Base-by-base conservation (phyloP, 2,113 vertebrate species). In the Diadophis punctatus region DNA sequence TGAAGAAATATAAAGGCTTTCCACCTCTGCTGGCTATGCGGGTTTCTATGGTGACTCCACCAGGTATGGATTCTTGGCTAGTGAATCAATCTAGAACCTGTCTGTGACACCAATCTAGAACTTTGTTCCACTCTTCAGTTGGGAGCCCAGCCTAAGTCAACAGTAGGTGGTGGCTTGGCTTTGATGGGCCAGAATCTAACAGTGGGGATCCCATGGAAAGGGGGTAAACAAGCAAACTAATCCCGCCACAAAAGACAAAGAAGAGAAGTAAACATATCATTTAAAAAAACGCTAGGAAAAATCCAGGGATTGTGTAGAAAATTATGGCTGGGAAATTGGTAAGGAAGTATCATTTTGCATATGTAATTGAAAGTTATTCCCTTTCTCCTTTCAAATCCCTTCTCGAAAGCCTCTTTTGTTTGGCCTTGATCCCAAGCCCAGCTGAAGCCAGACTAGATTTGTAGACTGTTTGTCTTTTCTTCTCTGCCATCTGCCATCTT, bases 301-400 rank as follows among this genome's bases (percentile, higher is more conserved):
- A 90, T 49, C 56, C 43, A 90, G 88, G 43, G 56, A 46, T 43
- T 25, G n/a, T 23, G 30, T 68, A 84, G 23, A 3, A 56, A 23
- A 20, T 8, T 18, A 91, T 91, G 90, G 80, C 90, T 49, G 90
- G 84, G 43, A 91, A 91, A 60, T 14, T 91, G 84, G 90, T 91
- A 86, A 91, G 84, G 43, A 60, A 12, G 2, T 8, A 14, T 49
- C 25, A 25, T 39, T 55, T 43, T 43, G 11, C 12, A 0, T 22
- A 8, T 0, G 4, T 53, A 53, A 5, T 20, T 53, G 18, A 53
- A n/a, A n/a, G 1, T 22, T 22, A 14, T 80, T 43, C 18, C 12
- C 18, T 90, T 34, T 23, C 8, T 3, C 8, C 27, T 51, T 39
- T 23, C 20, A 0, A 46, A 74, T 8, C 11, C n/a, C 30, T 90